These are phyloP conservation scores for Cotesia glomerata DNA, from an alignment of 1,140 invertebrate genomes.

Conservation along the genomic window DNA sequence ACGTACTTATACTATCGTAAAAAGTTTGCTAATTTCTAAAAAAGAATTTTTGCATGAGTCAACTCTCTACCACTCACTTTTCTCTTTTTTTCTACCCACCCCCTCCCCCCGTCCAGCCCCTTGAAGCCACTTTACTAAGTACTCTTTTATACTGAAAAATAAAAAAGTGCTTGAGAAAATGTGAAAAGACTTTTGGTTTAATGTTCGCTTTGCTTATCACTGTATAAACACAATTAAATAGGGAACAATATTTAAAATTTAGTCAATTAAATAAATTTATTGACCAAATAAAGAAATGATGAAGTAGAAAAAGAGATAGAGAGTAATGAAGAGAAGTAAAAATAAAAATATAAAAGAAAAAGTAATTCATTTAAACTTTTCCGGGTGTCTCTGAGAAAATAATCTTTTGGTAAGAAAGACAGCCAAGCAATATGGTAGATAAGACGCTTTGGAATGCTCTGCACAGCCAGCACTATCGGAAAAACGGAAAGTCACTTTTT, in stretches of 20 bases:
- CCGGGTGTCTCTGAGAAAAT: background rate
- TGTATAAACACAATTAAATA: background rate
- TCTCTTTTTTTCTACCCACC: background rate
- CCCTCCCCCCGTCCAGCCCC: no score
- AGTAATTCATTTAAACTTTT: slow-evolving; percentile 4
- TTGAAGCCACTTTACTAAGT: background rate
- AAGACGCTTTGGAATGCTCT: slow-evolving; percentile 10
- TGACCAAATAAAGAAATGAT: background rate
- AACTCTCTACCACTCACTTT: background rate
- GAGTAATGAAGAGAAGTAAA: background rate
- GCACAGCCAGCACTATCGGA: slow-evolving; percentile 8
- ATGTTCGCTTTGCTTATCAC: background rate
- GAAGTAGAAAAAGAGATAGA: background rate
- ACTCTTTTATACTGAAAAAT: background rate
- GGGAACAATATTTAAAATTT: background rate
- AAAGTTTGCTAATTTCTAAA: background rate
- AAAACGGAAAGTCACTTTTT: background rate
- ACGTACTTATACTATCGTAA: no score
- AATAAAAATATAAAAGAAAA: background rate
- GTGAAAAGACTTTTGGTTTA: background rate
- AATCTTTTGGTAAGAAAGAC: slow-evolving; percentile 3
- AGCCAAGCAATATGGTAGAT: slow-evolving; percentile 1
- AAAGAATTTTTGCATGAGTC: slow-evolving; percentile 3
- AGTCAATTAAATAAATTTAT: background rate
- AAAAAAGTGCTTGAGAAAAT: background rate